Conservation (phyloP, 2,797 vertebrate species). For the Sphaeramia orbicularis region DNA sequence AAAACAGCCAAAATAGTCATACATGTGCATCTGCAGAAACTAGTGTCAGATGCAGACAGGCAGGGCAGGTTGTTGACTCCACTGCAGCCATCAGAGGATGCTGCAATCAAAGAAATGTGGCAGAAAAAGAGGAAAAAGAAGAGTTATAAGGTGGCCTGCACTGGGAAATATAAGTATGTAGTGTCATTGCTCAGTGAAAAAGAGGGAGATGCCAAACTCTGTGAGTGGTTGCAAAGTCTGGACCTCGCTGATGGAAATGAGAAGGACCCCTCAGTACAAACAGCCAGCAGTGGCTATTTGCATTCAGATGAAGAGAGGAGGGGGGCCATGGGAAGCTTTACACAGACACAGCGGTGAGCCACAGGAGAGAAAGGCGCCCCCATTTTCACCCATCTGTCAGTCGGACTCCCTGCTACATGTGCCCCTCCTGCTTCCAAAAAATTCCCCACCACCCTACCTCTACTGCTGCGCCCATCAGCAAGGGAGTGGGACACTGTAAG, state of each 20-base stretch:
- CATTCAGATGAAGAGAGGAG: slow-evolving; percentile 9
- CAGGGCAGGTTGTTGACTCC: slow-evolving; percentile 45
- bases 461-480: slow-evolving; percentile 27
- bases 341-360: slow-evolving; percentile 17
- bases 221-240: slow-evolving; percentile 65
- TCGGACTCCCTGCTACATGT: slow-evolving; percentile 56
- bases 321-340: not conserved
- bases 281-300: slow-evolving; percentile 36
- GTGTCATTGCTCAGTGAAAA: slow-evolving; percentile 9
- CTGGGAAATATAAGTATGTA: slow-evolving; percentile 26
- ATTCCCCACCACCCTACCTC: slow-evolving; percentile 63
- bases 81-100: slow-evolving; percentile 39
- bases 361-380: slow-evolving; percentile 68
- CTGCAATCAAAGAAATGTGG: slow-evolving; percentile 23
- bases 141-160: slow-evolving; percentile 28
- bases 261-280: slow-evolving; percentile 13
- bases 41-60: slow-evolving; percentile 3
- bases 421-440: slow-evolving; percentile 69
- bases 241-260: slow-evolving; percentile 30
- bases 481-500: slow-evolving; percentile 31
- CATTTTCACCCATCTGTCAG: slow-evolving; percentile 76
- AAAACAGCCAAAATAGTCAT: slow-evolving; percentile 12
- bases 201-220: slow-evolving; percentile 35
- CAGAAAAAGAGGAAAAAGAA: slow-evolving; percentile 40
- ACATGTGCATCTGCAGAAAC: slow-evolving; percentile 18